phyloP scores from a whole-genome alignment of 2,888 invertebrate species.

The Drosophila formosana region DNA sequence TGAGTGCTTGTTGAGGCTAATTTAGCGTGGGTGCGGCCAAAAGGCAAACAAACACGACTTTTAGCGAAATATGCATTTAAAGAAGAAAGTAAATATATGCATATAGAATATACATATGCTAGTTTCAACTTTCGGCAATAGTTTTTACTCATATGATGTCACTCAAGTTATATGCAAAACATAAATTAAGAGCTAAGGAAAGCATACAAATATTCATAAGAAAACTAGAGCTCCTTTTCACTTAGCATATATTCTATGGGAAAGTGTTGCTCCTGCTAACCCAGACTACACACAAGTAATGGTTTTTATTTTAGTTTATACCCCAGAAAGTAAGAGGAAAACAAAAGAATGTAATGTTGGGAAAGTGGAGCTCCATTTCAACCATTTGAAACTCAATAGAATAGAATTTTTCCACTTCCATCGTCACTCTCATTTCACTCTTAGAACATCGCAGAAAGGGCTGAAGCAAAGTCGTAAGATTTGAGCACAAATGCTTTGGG shows the following conservation, averaged over 20 bases:
- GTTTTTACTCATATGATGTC: not conserved
- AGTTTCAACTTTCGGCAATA: not conserved
- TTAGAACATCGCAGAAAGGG: slow-evolving; percentile 11
- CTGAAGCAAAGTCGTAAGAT: slow-evolving; percentile 2
- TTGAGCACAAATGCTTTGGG: slow-evolving; percentile 18
- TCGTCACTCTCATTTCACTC: slow-evolving; percentile 9
- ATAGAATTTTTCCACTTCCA: not conserved
- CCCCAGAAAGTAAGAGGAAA: not conserved
- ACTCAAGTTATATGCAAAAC: not conserved
- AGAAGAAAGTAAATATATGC: slow-evolving; percentile 28
- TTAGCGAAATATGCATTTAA: not conserved
- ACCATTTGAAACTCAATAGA: not conserved
- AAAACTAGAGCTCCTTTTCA: not conserved
- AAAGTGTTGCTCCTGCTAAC: not conserved
- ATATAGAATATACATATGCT: not conserved
- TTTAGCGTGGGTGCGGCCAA: slow-evolving; percentile 29
- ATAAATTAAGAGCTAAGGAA: too few species aligned
- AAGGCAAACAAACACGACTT: slow-evolving; percentile 18
- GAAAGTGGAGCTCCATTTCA: not conserved
- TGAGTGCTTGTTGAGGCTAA: slow-evolving; percentile 22
- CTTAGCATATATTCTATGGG: not conserved
- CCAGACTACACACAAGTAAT: not conserved
- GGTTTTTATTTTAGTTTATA: not conserved
- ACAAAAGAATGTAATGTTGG: not conserved
- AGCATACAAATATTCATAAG: too few species aligned